Evolutionary conservation across 2,888 invertebrate species (phyloP).

Genomic region (Colletes collaris): DNA sequence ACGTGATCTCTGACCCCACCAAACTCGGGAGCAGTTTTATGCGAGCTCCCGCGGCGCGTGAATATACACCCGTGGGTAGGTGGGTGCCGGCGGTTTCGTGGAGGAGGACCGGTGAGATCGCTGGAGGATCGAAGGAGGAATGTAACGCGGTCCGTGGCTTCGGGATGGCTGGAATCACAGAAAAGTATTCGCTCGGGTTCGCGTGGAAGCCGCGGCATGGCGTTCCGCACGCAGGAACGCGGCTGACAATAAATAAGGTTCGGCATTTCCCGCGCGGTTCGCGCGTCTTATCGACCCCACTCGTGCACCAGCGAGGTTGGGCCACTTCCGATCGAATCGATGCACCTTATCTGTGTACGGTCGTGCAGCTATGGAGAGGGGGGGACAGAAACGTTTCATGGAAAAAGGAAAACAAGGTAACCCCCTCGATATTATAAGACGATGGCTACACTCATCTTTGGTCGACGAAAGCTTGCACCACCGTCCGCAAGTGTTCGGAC

Average conservation of each 20-base stretch:
- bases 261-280: constrained; percentile 73
- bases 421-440: constrained; percentile 25
- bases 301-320: constrained; percentile 30
- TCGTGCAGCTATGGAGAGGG: background rate
- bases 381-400: background rate
- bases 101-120: constrained; percentile 62
- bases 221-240: constrained; percentile 61
- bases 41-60: constrained; percentile 75
- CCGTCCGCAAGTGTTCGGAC: too few species aligned
- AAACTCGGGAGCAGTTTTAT: constrained; percentile 79
- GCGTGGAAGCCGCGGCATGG: constrained; percentile 49
- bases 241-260: constrained; percentile 77
- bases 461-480: too few species aligned
- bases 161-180: constrained; percentile 70
- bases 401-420: constrained; percentile 16
- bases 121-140: constrained; percentile 75
- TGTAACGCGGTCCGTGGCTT: constrained; percentile 71
- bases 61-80: constrained; percentile 63
- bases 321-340: constrained; percentile 59
- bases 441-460: background rate
- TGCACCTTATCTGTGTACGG: constrained; percentile 43
- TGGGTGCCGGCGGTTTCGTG: constrained; percentile 46
- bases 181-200: constrained; percentile 71
- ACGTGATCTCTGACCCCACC: constrained; percentile 78
- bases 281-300: constrained; percentile 57